Base-by-base conservation (phyloP, 1,140 invertebrate genomes). In the Ceratina japonica region DNA sequence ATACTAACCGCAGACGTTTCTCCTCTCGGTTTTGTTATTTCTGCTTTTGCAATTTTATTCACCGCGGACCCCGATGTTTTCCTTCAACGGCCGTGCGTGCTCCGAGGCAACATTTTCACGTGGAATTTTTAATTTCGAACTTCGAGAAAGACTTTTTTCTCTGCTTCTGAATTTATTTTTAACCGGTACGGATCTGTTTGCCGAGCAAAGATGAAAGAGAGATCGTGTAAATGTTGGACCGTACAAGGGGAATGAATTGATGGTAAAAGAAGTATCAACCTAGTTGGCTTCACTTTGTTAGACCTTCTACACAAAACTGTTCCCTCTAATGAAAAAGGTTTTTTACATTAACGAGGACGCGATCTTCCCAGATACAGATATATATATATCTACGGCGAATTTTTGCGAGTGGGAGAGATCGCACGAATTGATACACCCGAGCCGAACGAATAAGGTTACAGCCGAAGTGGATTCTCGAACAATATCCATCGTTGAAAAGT, bases 271-370 rank as follows among this genome's bases (percentile, higher is more conserved):
- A n/a, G 0, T 13, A 64, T 20, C 18, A 44, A 44, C 31, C 62
- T 44, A 64, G 31, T 44, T 63, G 61, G 18, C 27, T 64, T 64
- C n/a, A 64, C 27, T 64, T 64, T 64, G 31, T 64, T 64, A 64
- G 3, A 64, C 18, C 2, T 64, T 31, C 31, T 10, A 64, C 24
- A 61, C 59, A 61, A 61, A 61, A 61, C 59, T 22, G 10, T 61
- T 61, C 59, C 7, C 16, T 12, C 62, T 44, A 44, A 64, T 44
- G 62, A 44, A 44, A 64, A 64, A 64, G n/a, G 31, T n/a, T 44
- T 64, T 64, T 44, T 64, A 44, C n/a, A 20, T 1, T 64, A 64
- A 64, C 27, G 18, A 64, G 62, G 8, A 64, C 62, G 37, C 62
- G 18, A 64, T 44, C 31, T 20, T 64, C 37, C 27, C 3, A 4